Evolutionary conservation across 2,113 vertebrate genomes (phyloP).

Genomic region (Helogale parvula): DNA sequence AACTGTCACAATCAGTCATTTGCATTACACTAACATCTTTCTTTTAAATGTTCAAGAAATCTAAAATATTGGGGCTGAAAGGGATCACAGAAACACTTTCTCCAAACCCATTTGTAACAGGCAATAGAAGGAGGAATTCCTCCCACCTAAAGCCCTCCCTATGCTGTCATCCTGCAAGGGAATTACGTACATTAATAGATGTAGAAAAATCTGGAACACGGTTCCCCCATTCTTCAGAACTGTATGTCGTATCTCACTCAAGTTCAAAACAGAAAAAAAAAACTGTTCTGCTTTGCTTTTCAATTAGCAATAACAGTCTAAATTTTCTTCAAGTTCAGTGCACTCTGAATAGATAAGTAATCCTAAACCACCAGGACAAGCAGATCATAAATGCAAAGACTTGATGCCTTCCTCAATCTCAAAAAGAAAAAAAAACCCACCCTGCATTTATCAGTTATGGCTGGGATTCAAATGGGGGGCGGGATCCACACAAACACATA

Average conservation of each 20-base stretch:
- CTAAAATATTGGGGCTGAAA: background rate
- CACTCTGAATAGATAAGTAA: conserved; percentile 37
- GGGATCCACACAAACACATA: background rate
- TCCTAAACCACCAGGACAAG: background rate
- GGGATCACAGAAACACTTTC: background rate
- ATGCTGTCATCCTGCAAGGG: background rate
- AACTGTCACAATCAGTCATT: background rate
- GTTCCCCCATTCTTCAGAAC: background rate
- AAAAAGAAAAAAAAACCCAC: background rate
- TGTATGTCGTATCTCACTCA: background rate
- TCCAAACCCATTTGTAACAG: background rate
- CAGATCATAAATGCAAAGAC: conserved; percentile 29
- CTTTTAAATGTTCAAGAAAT: conserved; percentile 35
- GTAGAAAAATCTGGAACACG: background rate
- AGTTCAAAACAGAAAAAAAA: background rate
- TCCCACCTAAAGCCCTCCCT: background rate
- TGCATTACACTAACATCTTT: background rate
- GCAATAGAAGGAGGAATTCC: background rate
- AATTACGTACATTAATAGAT: background rate
- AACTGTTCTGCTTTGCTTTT: background rate
- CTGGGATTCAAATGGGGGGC: background rate
- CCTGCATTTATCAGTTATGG: background rate
- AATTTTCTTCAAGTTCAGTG: conserved; percentile 19
- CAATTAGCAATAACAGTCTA: background rate
- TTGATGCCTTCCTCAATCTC: background rate